phyloP scores from a whole-genome alignment of 37 sponge, comb jelly and placozoan genomes.

The Spongilla lacustris region DNA sequence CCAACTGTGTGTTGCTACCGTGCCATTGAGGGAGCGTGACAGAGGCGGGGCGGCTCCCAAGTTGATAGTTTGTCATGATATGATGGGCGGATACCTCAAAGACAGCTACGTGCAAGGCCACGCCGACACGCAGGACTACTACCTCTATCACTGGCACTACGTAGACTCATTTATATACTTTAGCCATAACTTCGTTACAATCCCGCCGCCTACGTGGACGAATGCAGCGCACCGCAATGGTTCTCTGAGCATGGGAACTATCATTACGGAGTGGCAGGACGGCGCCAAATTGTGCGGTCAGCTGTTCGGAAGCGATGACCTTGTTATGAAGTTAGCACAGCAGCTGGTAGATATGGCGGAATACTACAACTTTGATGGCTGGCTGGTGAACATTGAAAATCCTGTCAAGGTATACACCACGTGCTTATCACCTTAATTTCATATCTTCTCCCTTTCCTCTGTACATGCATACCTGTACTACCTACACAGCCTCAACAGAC shows the following conservation, averaged over 20 bases:
- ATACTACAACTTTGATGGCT: slow-evolving; percentile 95
- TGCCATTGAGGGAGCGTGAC: slow-evolving; percentile 36
- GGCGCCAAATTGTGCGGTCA: slow-evolving; percentile 77
- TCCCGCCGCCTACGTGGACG: slow-evolving; percentile 95
- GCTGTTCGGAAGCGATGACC: slow-evolving; percentile 58
- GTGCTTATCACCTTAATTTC: too few species aligned
- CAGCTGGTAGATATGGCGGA: slow-evolving; percentile 79
- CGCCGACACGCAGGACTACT: slow-evolving; percentile 64
- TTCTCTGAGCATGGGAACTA: slow-evolving; percentile 80
- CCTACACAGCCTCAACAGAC: slow-evolving; percentile 52
- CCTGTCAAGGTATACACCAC: slow-evolving; percentile 74
- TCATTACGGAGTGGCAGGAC: slow-evolving; percentile 94
- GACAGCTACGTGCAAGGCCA: slow-evolving; percentile 83
- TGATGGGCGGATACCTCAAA: slow-evolving; percentile 94
- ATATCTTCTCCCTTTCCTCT: too few species aligned
- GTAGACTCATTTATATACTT: slow-evolving; percentile 94
- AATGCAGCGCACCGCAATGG: slow-evolving; percentile 92
- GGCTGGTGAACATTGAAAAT: slow-evolving; percentile 99
- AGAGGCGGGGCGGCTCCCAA: slow-evolving; percentile 23
- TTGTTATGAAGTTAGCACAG: slow-evolving; percentile 55
- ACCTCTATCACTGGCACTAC: slow-evolving; percentile 95
- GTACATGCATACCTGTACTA: neutral
- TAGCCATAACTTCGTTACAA: slow-evolving; percentile 92
- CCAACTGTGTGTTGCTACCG: slow-evolving; percentile 50
- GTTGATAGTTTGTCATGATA: slow-evolving; percentile 94